These are phyloP conservation scores for Cyclura pinguis DNA, from an alignment of 2,797 vertebrate species.

Conservation along the genomic window DNA sequence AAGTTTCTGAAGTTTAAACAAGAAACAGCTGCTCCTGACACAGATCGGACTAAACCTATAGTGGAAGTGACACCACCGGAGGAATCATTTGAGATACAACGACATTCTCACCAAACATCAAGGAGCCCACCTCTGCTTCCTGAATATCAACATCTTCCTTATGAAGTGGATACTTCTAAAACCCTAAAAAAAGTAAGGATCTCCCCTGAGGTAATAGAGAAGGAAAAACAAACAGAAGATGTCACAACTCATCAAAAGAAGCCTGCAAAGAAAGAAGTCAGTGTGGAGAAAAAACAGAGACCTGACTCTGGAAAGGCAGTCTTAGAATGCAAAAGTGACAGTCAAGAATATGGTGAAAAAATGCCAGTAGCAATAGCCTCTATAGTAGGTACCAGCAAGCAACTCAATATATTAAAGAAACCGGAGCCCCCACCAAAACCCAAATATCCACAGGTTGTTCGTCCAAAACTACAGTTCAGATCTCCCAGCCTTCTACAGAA, in stretches of 20 bases:
- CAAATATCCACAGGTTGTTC: slow-evolving; percentile 9
- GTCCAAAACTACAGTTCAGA: slow-evolving; percentile 12
- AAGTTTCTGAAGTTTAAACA: slow-evolving; percentile 68
- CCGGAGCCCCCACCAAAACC: slow-evolving; percentile 46
- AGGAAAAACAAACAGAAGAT: slow-evolving; percentile 44
- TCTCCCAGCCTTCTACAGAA: slow-evolving; percentile 26
- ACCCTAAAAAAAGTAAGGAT: slow-evolving; percentile 46
- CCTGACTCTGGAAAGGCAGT: slow-evolving; percentile 22
- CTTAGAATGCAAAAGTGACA: slow-evolving; percentile 3
- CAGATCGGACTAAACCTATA: slow-evolving; percentile 30
- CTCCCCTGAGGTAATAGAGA: slow-evolving; percentile 43
- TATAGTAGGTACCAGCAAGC: slow-evolving; percentile 74
- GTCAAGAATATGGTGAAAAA: slow-evolving; percentile 20
- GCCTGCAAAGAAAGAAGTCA: slow-evolving; percentile 39
- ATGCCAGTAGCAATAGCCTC: slow-evolving; percentile 73
- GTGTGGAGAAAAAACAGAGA: slow-evolving; percentile 43
- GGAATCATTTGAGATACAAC: slow-evolving; percentile 29
- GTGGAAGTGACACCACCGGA: slow-evolving; percentile 41
- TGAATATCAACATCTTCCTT: slow-evolving; percentile 41
- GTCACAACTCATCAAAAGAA: slow-evolving; percentile 49
- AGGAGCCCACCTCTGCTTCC: slow-evolving; percentile 29
- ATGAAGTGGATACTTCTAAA: slow-evolving; percentile 53
- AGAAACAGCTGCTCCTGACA: slow-evolving; percentile 37
- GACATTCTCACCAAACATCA: slow-evolving; percentile 49
- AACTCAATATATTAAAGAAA: slow-evolving; percentile 60